A percentile compares a stretch with the other conserved stretches of the same genome.
phyloP scores from a whole-genome alignment of 2,888 invertebrate genomes.

The Netelia fuscicornis region DNA sequence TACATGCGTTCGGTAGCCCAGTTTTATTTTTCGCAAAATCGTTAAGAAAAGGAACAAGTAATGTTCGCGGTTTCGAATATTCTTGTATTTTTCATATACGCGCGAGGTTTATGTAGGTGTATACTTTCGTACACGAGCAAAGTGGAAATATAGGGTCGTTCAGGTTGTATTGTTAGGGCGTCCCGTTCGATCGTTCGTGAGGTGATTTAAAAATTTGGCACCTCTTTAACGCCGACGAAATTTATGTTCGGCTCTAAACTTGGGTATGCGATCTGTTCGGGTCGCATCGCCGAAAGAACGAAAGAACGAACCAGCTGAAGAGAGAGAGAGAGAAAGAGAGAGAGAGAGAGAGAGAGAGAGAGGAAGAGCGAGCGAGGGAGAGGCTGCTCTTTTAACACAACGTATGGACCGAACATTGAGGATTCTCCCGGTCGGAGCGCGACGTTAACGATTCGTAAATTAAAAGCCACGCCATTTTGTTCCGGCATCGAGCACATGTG shows the following conservation, averaged over 20 bases:
- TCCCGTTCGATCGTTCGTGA: slow-evolving; percentile 64
- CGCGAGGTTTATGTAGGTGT: neutral
- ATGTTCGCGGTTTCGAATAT: slow-evolving; percentile 25
- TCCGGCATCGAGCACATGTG: slow-evolving; percentile 65
- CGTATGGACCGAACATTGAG: slow-evolving; percentile 43
- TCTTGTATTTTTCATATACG: slow-evolving; percentile 9
- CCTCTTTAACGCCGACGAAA: slow-evolving; percentile 77
- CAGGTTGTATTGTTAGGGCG: slow-evolving; percentile 59
- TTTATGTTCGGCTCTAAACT: slow-evolving; percentile 76
- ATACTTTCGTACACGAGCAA: slow-evolving; percentile 4
- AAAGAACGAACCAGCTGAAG: neutral
- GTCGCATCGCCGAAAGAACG: neutral
- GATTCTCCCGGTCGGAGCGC: slow-evolving; percentile 52
- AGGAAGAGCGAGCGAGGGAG: neutral
- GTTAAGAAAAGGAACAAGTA: slow-evolving; percentile 3
- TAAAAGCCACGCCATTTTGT: slow-evolving; percentile 77
- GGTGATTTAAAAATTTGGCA: slow-evolving; percentile 79
- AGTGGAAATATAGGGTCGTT: slow-evolving; percentile 51
- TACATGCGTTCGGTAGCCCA: slow-evolving; percentile 21
- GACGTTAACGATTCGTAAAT: slow-evolving; percentile 82
- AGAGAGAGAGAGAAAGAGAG: neutral
- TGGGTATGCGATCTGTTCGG: slow-evolving; percentile 49
- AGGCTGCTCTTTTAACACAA: slow-evolving; percentile 50
- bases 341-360: slow-evolving; percentile 1
- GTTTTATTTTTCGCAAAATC: slow-evolving; percentile 32